Evolutionary conservation across 2,797 vertebrate species (phyloP).

Genomic region (Serranus cabrilla): DNA sequence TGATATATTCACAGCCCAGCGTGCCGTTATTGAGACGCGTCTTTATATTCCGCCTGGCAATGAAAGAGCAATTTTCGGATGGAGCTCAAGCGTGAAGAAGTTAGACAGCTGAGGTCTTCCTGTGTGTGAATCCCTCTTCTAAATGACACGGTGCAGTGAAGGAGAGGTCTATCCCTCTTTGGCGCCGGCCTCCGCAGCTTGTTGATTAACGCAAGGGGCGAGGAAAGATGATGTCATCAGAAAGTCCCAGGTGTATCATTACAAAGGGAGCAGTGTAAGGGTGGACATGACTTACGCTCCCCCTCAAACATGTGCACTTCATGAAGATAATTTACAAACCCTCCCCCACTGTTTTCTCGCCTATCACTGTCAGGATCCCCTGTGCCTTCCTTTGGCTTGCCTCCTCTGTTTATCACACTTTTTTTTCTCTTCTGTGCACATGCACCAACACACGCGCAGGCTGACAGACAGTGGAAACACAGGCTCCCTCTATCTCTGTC

Average conservation of each 20-base stretch:
- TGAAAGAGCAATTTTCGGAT: conserved; percentile 58
- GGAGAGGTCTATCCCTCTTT: conserved; percentile 49
- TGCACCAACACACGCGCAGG: conserved; percentile 35
- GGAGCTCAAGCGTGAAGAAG: conserved; percentile 47
- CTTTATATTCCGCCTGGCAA: conserved; percentile 46
- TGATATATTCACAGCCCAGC: conserved; percentile 39
- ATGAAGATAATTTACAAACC: conserved; percentile 57
- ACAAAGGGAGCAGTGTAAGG: conserved; percentile 81
- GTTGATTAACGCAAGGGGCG: conserved; percentile 53
- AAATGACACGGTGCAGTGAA: conserved; percentile 46
- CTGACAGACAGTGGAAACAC: conserved; percentile 69
- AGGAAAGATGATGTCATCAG: conserved; percentile 76
- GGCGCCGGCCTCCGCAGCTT: conserved; percentile 28
- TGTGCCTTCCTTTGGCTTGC: conserved; percentile 43
- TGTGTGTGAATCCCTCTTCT: conserved; percentile 40
- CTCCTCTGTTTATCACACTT: conserved; percentile 58
- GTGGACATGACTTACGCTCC: conserved; percentile 45
- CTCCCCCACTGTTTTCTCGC: conserved; percentile 26
- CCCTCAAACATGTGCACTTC: conserved; percentile 48
- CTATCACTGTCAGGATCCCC: conserved; percentile 48
- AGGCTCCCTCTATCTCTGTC: conserved; percentile 65
- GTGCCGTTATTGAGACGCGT: conserved; percentile 13
- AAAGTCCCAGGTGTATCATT: conserved; percentile 79
- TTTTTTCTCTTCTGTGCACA: conserved; percentile 38
- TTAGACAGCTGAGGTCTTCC: conserved; percentile 42